Base-by-base conservation (phyloP, 1,140 invertebrate genomes). In the Bombus fervidus region DNA sequence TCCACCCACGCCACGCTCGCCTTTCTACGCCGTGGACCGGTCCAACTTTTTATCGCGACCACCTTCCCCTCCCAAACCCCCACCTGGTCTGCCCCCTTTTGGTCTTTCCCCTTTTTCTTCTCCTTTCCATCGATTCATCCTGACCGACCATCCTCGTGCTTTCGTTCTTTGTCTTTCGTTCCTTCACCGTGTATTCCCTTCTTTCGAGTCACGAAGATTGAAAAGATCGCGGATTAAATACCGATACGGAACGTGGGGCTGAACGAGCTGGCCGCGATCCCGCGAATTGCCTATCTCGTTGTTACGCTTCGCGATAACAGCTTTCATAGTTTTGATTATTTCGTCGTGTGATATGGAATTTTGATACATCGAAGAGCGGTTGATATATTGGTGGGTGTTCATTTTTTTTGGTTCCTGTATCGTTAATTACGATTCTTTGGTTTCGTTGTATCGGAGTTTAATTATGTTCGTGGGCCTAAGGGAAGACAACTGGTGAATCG, bases 1-100 rank as follows among this genome's bases (percentile, higher is more conserved):
- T 86, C 86, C 86, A 87, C 86, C 86, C 83, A 87, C 86, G 83
- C 82, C 76, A 78, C 71, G 83, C 83, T 80, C 76, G 76, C 68
- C 86, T 87, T 87, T 87, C 86, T 77, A 85, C 83, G 47, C 47
- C 39, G 62, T 57, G 78, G 83, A 87, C 83, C 83, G 86, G 86
- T 82, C 86, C 83, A 73, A 85, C 83, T 87, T 87, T 87, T 87
- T 87, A 84, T 81, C 76, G 28, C 82, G 86, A 85, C 71, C 87
- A 64, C 77, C 69, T 88, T 66, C 59, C 15, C 41, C n/a, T 18
- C 8, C 39, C 22, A 9, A 28, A 22, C 13, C 28, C 31, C 47
- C 37, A n/a, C 41, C 8, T 22, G 31, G 31, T 9, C 66, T 69
- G 37, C 37, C 34, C 34, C 47, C 22, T 41, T 62, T 79, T 62